Percentiles rank a stretch among this genome's conserved stretches.
phyloP scores from a whole-genome alignment of 1,140 invertebrate species.

The Meteorus sp. region DNA sequence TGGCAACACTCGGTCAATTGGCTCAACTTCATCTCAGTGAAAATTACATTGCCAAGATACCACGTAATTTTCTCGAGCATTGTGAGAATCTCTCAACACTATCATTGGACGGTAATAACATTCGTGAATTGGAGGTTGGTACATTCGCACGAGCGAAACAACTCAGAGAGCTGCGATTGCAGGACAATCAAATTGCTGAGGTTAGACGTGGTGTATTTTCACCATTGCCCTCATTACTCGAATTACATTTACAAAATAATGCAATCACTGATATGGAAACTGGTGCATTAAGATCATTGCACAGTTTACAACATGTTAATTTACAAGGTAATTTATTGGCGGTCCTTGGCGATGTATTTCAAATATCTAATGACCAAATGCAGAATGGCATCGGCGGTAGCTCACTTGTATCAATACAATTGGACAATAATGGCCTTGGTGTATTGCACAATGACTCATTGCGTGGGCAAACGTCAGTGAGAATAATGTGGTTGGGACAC shows the following conservation, averaged over 20 bases:
- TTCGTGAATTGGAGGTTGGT: constrained; percentile 76
- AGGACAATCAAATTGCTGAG: constrained; percentile 78
- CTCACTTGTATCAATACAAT: constrained; percentile 80
- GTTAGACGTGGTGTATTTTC: constrained; percentile 80
- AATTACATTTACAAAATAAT: constrained; percentile 88
- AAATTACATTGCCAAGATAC: constrained; percentile 81
- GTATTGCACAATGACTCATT: constrained; percentile 78
- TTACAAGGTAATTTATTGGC: constrained; percentile 80
- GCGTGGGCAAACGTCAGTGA: constrained; percentile 75
- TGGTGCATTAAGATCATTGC: constrained; percentile 79
- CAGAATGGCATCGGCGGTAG: constrained; percentile 50
- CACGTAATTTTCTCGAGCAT: constrained; percentile 71
- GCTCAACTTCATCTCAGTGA: constrained; percentile 83
- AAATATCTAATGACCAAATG: constrained; percentile 52
- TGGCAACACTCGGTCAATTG: constrained; percentile 72
- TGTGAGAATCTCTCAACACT: constrained; percentile 78
- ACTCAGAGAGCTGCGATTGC: constrained; percentile 80
- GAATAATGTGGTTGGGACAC: constrained; percentile 85
- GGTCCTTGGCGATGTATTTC: constrained; percentile 79
- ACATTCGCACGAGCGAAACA: constrained; percentile 75
- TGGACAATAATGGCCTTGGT: constrained; percentile 80
- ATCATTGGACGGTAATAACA: constrained; percentile 88
- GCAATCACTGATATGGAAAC: constrained; percentile 79
- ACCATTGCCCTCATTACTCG: constrained; percentile 75
- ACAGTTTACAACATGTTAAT: constrained; percentile 85